Conservation (phyloP, 2,888 invertebrate genomes). For the Lydus trimaculatus region DNA sequence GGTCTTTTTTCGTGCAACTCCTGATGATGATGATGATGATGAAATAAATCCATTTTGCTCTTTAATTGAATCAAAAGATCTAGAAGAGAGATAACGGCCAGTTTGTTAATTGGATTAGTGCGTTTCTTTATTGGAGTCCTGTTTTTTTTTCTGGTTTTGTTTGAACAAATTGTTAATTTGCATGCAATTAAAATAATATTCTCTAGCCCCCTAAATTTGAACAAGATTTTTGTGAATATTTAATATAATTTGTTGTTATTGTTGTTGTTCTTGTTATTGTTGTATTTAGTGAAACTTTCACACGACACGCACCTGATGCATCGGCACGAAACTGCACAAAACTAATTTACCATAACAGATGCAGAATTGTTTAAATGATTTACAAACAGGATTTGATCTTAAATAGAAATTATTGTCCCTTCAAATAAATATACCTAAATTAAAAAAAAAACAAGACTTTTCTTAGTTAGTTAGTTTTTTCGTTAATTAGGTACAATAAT, state of each 20-base stretch:
- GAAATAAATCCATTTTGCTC: conserved; percentile 22
- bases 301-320: conserved; percentile 9
- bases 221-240: not conserved
- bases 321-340: not conserved
- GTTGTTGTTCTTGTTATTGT: not conserved
- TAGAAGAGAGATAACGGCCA: conserved; percentile 16
- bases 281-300: conserved; percentile 11
- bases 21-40: no score
- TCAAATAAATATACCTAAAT: not conserved
- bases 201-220: not conserved
- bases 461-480: no score
- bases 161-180: conserved; percentile 46
- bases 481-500: no score
- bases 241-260: not conserved
- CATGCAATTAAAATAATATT: conserved; percentile 31
- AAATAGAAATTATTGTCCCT: not conserved
- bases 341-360: not conserved
- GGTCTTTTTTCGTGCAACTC: conserved; percentile 6
- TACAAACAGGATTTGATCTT: not conserved
- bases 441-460: not conserved
- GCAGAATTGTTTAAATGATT: not conserved
- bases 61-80: conserved; percentile 39
- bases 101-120: conserved; percentile 30
- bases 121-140: conserved; percentile 28
- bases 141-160: conserved; percentile 16